A percentile compares a stretch with the other conserved stretches of the same genome.
Evolutionary conservation across 2,797 vertebrate species (phyloP).

Genomic region (Sandelia bainsii): DNA sequence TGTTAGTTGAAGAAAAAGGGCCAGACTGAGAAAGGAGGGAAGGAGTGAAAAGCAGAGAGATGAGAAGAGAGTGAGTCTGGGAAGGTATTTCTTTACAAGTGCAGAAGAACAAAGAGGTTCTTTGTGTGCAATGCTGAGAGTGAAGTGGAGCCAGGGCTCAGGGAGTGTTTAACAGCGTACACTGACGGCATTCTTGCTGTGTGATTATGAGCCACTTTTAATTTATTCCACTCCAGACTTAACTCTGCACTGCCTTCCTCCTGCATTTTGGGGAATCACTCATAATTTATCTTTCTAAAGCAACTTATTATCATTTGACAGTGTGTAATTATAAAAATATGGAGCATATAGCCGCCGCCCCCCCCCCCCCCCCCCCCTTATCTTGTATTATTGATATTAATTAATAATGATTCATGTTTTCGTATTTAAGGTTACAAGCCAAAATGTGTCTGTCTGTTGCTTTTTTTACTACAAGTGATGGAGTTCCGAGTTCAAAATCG

Average conservation of each 20-base stretch:
- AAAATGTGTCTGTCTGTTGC: too few species aligned
- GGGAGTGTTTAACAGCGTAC: constrained; percentile 78
- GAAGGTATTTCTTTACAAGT: constrained; percentile 71
- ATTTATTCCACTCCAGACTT: constrained; percentile 74
- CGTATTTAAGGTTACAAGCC: too few species aligned
- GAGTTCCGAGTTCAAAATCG: too few species aligned
- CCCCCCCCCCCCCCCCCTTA: too few species aligned
- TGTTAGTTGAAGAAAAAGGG: background rate
- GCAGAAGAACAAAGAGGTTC: constrained; percentile 74
- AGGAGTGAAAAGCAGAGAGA: background rate
- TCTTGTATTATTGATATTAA: too few species aligned
- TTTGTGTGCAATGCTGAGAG: constrained; percentile 75
- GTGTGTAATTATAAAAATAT: too few species aligned
- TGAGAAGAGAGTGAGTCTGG: constrained; percentile 10
- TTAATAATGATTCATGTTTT: too few species aligned
- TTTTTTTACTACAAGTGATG: too few species aligned
- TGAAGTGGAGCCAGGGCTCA: constrained; percentile 72
- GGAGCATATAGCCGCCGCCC: too few species aligned
- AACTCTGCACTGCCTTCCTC: constrained; percentile 60
- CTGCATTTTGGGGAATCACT: background rate
- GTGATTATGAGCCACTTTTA: constrained; percentile 78
- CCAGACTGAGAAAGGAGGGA: background rate
- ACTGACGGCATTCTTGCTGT: constrained; percentile 79
- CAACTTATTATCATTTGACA: background rate
- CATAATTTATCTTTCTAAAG: background rate